phyloP scores from a whole-genome alignment of 23 tunicate species.

The Clavelina lepadiformis region DNA sequence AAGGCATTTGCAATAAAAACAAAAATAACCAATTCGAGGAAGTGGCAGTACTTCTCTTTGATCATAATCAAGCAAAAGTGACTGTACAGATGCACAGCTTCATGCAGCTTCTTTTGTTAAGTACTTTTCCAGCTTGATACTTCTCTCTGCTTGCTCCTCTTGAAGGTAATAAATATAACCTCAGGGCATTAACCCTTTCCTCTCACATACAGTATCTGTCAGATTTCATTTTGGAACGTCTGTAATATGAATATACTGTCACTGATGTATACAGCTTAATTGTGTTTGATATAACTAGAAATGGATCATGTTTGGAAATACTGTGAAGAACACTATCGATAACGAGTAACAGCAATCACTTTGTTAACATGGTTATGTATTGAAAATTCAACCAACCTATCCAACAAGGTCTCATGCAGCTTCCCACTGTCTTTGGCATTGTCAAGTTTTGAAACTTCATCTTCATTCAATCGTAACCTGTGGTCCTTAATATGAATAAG shows the following conservation, averaged over 20 bases:
- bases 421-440: constrained; percentile 55
- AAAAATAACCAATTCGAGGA: too few species aligned
- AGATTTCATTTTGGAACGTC: constrained; percentile 90
- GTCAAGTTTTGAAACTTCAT: constrained; percentile 39
- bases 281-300: neutral
- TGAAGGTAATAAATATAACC: too few species aligned
- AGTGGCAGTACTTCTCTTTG: too few species aligned
- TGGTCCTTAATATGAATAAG: constrained; percentile 41
- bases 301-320: neutral
- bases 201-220: constrained; percentile 91
- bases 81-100: too few species aligned
- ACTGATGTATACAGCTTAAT: neutral
- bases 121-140: too few species aligned
- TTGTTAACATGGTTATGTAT: neutral
- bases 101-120: too few species aligned
- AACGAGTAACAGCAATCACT: neutral
- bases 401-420: constrained; percentile 71
- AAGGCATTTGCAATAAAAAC: too few species aligned
- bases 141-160: too few species aligned
- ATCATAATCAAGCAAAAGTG: too few species aligned
- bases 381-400: constrained; percentile 30
- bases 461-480: constrained; percentile 57
- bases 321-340: neutral
- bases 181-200: too few species aligned
- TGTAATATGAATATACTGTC: constrained; percentile 6